Evolutionary conservation across 2,113 vertebrate genomes (phyloP), one percentile per base, ranked within the genome.

Genomic region (Neolamprologus falcicula): DNA sequence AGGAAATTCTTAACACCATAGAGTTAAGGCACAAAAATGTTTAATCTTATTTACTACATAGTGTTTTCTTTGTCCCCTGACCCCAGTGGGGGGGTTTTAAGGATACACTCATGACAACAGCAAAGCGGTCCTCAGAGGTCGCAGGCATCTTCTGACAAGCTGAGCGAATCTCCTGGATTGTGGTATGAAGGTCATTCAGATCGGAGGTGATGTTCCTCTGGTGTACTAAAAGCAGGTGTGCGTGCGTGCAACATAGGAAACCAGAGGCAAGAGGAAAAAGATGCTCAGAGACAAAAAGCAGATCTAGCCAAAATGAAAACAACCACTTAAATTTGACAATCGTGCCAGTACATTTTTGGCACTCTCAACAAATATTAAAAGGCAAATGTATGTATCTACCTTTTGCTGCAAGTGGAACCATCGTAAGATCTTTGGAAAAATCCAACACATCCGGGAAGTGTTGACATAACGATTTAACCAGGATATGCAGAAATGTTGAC

Each of bases 361-460:
- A 50, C 37, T 31, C 11, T 57, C 19, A 55, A 73, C 3, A 1
- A 42, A 53, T 19, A 5, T 76, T 6, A 35, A 33, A 63, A 33
- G 33, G 5, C 35, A 33, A 37, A 61, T 9, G 7, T 4, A 52
- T 55, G 7, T 2, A 81, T 19, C 16, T 95, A 99, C 99, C 98
- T 98, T 99, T 99, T 96, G 98, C 97, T 93, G 99, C 98, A 1
- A 98, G 97, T 26, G 97, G 96, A 95, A 99, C 98, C 1, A 97
- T 99, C 7, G 97, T 97, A 10, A 99, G 97, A 80, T 99, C 98
- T 97, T 98, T 98, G 95, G 97, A 96, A 93, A 99, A 99, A 90
- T 98, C 98, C 93, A 99, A 95, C 84, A 99, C 97, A 63, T 99
- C 98, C 2, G 99, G 99, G 91, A 99, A 99, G 90, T 99, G 99